Conservation (phyloP, 2,888 invertebrate genomes). For the Deroplatys truncata region DNA sequence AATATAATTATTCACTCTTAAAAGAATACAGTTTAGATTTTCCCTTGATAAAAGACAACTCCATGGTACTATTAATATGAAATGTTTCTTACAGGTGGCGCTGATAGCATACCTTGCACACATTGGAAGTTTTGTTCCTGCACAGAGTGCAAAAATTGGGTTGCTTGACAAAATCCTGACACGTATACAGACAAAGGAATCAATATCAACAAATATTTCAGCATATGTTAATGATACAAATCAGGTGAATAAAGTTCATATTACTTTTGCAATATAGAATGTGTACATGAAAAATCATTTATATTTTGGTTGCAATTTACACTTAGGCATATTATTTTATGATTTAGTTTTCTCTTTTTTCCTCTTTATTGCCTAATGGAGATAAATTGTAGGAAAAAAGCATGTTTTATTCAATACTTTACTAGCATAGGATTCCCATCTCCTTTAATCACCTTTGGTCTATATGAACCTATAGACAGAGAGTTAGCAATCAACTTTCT, state of each 20-base stretch:
- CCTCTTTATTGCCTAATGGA: too few relatives aligned
- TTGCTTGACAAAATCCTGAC: conserved; percentile 70
- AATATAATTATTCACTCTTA: too few relatives aligned
- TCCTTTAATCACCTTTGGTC: too few relatives aligned
- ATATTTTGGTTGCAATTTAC: not conserved
- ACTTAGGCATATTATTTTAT: not conserved
- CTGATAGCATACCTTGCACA: conserved; percentile 81
- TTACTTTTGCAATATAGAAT: not conserved
- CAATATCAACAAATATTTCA: conserved; percentile 73
- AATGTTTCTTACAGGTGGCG: conserved; percentile 47
- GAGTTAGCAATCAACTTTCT: too few relatives aligned
- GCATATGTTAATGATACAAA: conserved; percentile 81
- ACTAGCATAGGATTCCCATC: too few relatives aligned
- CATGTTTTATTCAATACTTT: too few relatives aligned
- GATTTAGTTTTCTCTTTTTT: not conserved
- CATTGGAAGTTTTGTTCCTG: conserved; percentile 86
- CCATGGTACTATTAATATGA: too few relatives aligned
- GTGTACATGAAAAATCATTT: not conserved
- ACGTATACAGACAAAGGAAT: conserved; percentile 71
- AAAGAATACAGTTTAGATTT: too few relatives aligned
- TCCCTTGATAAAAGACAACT: too few relatives aligned
- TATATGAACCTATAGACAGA: too few relatives aligned
- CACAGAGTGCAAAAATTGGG: conserved; percentile 66
- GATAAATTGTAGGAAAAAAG: too few relatives aligned
- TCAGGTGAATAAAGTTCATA: conserved; percentile 55